Percentiles rank a stretch among this genome's conserved stretches.
These are phyloP conservation scores for Oreochromis grahami DNA, from an alignment of 2,797 vertebrate species.

Conservation along the genomic window DNA sequence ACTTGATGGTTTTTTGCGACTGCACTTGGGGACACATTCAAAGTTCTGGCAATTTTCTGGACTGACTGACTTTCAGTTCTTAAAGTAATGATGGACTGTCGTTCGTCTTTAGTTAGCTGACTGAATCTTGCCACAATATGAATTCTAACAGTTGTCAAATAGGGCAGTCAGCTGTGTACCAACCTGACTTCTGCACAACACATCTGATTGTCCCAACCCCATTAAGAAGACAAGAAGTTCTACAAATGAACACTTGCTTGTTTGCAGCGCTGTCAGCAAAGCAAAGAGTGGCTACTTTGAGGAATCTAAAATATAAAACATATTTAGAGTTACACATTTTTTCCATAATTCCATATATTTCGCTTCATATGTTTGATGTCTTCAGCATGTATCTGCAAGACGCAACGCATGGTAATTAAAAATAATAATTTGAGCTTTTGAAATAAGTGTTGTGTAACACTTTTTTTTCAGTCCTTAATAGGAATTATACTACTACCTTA, in stretches of 20 bases:
- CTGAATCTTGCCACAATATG: neutral
- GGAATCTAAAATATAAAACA: neutral
- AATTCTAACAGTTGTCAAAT: neutral
- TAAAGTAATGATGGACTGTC: too few relatives aligned
- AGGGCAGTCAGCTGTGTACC: neutral
- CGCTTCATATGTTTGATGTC: neutral
- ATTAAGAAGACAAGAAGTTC: neutral
- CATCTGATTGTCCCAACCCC: neutral
- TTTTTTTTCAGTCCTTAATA: neutral
- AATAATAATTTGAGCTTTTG: neutral
- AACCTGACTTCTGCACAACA: neutral
- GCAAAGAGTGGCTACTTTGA: neutral
- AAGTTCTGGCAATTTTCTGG: too few relatives aligned
- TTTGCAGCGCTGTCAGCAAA: neutral
- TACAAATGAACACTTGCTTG: neutral
- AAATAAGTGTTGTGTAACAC: neutral
- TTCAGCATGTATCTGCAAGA: neutral
- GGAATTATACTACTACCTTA: neutral
- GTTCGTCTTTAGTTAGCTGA: too few relatives aligned
- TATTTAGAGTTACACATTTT: neutral
- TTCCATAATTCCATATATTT: neutral
- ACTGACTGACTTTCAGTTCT: too few relatives aligned
- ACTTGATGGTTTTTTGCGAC: too few relatives aligned
- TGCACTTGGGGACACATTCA: too few relatives aligned
- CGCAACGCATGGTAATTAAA: neutral